phyloP scores from a whole-genome alignment of 1,140 invertebrate species.

The Trypoxylus dichotomus region DNA sequence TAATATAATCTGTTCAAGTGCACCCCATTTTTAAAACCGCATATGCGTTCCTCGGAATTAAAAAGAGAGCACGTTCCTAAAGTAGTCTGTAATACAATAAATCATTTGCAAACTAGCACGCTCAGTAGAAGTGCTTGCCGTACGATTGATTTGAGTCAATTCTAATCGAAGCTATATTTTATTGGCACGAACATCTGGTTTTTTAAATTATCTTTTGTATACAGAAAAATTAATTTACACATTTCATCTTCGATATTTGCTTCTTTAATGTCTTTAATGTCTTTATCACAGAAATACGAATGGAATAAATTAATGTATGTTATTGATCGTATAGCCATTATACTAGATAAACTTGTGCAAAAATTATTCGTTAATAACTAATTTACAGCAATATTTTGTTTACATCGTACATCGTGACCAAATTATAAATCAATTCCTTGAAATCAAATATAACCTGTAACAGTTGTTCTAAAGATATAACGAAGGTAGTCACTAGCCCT shows the following conservation, averaged over 20 bases:
- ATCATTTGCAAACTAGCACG: slow-evolving; percentile 4
- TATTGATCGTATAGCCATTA: no score
- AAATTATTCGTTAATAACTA: no score
- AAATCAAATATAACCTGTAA: no score
- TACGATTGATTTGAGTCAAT: neutral
- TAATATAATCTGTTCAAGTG: neutral
- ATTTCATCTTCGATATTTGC: neutral
- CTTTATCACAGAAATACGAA: neutral
- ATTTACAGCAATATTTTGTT: no score
- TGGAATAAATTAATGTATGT: no score
- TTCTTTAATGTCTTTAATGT: neutral
- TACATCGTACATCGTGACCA: no score
- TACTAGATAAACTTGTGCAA: no score
- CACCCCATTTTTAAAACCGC: neutral
- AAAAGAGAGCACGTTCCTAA: neutral
- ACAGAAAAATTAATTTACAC: neutral
- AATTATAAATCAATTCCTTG: no score
- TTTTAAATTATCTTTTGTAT: neutral
- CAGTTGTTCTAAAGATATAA: neutral
- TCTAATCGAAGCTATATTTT: neutral
- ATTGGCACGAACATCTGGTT: neutral
- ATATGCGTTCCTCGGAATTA: neutral
- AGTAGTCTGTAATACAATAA: neutral
- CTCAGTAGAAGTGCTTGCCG: neutral
- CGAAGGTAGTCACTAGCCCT: neutral